Percentiles rank a stretch among this genome's conserved stretches.
Evolutionary conservation across 2,888 invertebrate species (phyloP).

Genomic region (Lordiphosa andalusiaca): DNA sequence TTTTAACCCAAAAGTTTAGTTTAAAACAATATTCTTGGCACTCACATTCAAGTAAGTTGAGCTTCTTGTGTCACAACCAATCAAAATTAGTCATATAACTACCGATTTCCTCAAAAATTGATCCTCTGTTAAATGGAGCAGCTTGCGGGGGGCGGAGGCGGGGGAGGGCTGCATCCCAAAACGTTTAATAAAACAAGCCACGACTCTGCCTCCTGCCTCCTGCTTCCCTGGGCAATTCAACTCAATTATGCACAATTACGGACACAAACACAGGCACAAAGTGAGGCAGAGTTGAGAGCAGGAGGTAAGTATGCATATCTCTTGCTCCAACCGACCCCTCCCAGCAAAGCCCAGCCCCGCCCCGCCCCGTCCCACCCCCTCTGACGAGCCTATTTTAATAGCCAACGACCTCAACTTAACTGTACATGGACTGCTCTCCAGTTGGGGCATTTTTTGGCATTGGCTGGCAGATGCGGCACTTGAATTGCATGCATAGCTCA

Average conservation of each 20-base stretch:
- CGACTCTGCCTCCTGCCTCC: too few species aligned
- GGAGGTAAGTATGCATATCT: conserved; percentile 23
- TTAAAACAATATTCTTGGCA: too few species aligned
- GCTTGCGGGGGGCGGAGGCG: too few species aligned
- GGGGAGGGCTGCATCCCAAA: not conserved
- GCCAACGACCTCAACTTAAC: conserved; percentile 51
- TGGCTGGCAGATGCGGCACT: conserved; percentile 45
- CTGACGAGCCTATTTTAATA: conserved; percentile 49
- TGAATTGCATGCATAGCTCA: conserved; percentile 75
- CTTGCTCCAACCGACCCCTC: too few species aligned
- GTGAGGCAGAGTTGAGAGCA: not conserved
- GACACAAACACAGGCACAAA: conserved; percentile 56
- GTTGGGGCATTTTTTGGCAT: conserved; percentile 25
- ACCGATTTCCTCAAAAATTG: too few species aligned
- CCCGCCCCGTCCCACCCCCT: not conserved
- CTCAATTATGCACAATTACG: conserved; percentile 71
- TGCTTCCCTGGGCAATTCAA: conserved; percentile 35
- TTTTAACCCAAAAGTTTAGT: too few species aligned
- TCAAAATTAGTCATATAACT: too few species aligned
- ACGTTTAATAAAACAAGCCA: conserved; percentile 6
- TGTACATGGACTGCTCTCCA: conserved; percentile 20
- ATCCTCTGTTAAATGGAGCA: too few species aligned
- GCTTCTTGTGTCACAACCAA: too few species aligned
- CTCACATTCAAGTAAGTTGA: too few species aligned
- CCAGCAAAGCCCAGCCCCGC: too few species aligned